Percentiles rank a stretch among this genome's conserved stretches.
Evolutionary conservation across 2,888 invertebrate species (phyloP).

Genomic region (Tachystola acroxantha): DNA sequence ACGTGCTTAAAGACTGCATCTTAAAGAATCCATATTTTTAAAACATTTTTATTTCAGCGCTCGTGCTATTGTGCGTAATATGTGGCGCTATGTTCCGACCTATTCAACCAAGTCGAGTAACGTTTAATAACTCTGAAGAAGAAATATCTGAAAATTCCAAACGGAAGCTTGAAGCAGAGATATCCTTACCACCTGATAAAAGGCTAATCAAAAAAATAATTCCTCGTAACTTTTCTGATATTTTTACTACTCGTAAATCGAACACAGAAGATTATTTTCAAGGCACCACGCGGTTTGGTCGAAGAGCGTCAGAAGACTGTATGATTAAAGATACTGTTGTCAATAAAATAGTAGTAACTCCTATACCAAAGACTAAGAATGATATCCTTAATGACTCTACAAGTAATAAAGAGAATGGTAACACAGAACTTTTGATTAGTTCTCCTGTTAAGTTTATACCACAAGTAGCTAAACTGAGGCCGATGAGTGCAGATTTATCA

Average conservation of each 20-base stretch:
- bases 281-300: background rate
- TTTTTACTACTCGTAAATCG: background rate
- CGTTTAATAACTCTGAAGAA: background rate
- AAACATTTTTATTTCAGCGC: slow-evolving; percentile 59
- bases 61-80: slow-evolving; percentile 85
- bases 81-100: slow-evolving; percentile 92
- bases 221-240: slow-evolving; percentile 1
- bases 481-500: slow-evolving; percentile 65
- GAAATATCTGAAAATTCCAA: background rate
- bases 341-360: too few relatives aligned
- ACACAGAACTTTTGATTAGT: slow-evolving; percentile 72
- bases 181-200: background rate
- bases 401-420: slow-evolving; percentile 73
- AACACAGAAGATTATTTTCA: background rate
- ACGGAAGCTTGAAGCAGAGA: too few relatives aligned
- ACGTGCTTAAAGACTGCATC: background rate
- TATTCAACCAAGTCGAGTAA: slow-evolving; percentile 81
- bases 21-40: background rate
- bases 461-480: slow-evolving; percentile 43
- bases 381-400: background rate
- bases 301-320: background rate
- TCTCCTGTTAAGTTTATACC: slow-evolving; percentile 52
- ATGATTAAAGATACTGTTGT: background rate
- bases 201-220: background rate
- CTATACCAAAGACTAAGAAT: background rate